These are phyloP conservation scores for Diprion similis DNA, from an alignment of 1,140 invertebrate species.

Conservation along the genomic window DNA sequence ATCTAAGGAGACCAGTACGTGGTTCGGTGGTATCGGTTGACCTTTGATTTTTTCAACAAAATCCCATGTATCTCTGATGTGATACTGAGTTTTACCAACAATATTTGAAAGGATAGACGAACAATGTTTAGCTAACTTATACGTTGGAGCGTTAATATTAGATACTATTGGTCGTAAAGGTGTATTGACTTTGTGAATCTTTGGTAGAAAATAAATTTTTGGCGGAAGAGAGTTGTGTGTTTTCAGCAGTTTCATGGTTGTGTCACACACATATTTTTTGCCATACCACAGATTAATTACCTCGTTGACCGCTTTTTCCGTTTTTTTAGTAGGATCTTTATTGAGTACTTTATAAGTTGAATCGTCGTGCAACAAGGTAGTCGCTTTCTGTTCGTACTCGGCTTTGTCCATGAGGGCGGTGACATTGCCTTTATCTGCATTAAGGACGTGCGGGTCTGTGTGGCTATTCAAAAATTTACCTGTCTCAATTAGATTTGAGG, in stretches of 20 bases:
- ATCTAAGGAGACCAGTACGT: no score
- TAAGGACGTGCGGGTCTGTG: not conserved
- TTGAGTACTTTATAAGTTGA: not conserved
- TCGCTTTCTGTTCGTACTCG: not conserved
- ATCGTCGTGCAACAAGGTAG: not conserved
- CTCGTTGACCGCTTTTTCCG: not conserved
- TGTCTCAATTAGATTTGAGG: not conserved
- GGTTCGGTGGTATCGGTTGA: no score
- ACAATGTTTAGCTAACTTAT: no score
- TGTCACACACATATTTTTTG: not conserved
- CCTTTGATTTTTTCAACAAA: no score
- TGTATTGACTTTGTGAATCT: no score
- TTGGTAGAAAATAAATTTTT: not conserved
- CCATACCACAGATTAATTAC: not conserved
- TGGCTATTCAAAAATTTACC: not conserved
- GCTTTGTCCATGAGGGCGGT: not conserved
- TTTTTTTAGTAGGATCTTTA: not conserved
- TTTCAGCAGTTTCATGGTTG: not conserved
- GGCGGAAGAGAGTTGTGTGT: not conserved
- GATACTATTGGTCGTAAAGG: no score
- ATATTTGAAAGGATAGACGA: no score
- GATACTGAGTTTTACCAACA: no score
- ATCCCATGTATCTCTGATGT: no score
- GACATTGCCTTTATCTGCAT: not conserved
- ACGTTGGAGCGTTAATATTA: no score